Conservation (phyloP, 1,140 invertebrate species). For the Musca vetustissima region DNA sequence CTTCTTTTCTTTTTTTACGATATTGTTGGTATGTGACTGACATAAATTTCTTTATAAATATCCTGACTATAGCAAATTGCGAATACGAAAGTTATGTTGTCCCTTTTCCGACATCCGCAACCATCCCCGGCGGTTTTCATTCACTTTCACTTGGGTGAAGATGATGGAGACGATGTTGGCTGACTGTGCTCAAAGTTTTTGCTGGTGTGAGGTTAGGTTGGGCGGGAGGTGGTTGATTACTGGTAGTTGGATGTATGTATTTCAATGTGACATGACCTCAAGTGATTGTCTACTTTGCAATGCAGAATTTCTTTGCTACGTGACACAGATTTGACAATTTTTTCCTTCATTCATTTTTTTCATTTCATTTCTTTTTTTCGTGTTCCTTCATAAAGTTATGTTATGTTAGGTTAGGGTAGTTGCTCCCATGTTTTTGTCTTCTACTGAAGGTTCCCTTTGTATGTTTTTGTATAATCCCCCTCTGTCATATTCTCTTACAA, state of each 20-base stretch:
- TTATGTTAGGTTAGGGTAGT: too few species aligned
- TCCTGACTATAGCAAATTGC: background rate
- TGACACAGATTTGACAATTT: constrained; percentile 15
- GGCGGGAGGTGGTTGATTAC: too few species aligned
- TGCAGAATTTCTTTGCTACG: constrained; percentile 11
- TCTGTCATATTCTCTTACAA: too few species aligned
- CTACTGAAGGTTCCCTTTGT: background rate
- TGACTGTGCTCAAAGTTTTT: too few species aligned
- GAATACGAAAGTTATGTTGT: too few species aligned
- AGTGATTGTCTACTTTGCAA: constrained; percentile 5
- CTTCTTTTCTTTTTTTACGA: constrained; percentile 1
- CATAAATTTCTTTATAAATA: constrained; percentile 19
- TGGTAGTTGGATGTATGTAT: background rate
- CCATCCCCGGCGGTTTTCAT: too few species aligned
- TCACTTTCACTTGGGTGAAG: too few species aligned
- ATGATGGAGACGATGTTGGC: too few species aligned
- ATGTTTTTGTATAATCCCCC: background rate
- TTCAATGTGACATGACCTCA: constrained; percentile 6
- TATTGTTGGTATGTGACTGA: constrained; percentile 15
- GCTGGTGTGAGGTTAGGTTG: too few species aligned
- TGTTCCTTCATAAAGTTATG: too few species aligned
- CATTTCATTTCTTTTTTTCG: background rate
- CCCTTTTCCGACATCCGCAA: too few species aligned
- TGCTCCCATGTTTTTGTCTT: too few species aligned
- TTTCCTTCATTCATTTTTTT: background rate